Conservation (phyloP, 1,140 invertebrate genomes). For the Drosophila quadrilineata region DNA sequence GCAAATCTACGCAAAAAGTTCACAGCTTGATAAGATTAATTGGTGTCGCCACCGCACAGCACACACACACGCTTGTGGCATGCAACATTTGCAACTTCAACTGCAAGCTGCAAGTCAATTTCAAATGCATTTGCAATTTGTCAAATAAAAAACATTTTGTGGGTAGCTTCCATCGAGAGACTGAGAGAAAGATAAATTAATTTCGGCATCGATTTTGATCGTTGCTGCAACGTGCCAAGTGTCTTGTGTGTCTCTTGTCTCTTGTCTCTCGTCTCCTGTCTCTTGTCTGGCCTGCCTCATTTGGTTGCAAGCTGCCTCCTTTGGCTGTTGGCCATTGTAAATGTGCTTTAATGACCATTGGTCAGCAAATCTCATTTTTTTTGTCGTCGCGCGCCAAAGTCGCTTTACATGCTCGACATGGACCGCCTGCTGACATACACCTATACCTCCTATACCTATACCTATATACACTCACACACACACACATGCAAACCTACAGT, state of each 20-base stretch:
- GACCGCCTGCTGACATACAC: conserved; percentile 67
- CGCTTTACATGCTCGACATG: conserved; percentile 31
- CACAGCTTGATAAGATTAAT: conserved; percentile 69
- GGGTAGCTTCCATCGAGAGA: no score
- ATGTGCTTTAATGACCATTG: conserved; percentile 80
- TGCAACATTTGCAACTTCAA: neutral
- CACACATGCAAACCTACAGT: neutral
- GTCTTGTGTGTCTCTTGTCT: neutral
- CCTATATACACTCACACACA: conserved; percentile 33
- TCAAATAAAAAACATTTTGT: no score
- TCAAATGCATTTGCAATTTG: conserved; percentile 76
- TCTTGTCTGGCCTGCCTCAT: no score
- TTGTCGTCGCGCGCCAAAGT: conserved; percentile 25
- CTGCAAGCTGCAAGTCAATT: conserved; percentile 52
- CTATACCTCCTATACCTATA: no score
- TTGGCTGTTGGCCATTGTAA: conserved; percentile 69
- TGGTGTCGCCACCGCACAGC: conserved; percentile 10
- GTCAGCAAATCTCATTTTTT: conserved; percentile 80
- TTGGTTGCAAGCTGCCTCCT: conserved; percentile 17
- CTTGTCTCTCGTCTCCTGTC: neutral
- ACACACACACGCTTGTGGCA: conserved; percentile 1
- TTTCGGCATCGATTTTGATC: conserved; percentile 81
- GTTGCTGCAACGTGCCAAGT: conserved; percentile 38
- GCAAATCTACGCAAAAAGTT: conserved; percentile 66
- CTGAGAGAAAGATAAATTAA: conserved; percentile 81